Evolutionary conservation across 2,888 invertebrate genomes (phyloP).

Genomic region (Caenorhabditis becei): DNA sequence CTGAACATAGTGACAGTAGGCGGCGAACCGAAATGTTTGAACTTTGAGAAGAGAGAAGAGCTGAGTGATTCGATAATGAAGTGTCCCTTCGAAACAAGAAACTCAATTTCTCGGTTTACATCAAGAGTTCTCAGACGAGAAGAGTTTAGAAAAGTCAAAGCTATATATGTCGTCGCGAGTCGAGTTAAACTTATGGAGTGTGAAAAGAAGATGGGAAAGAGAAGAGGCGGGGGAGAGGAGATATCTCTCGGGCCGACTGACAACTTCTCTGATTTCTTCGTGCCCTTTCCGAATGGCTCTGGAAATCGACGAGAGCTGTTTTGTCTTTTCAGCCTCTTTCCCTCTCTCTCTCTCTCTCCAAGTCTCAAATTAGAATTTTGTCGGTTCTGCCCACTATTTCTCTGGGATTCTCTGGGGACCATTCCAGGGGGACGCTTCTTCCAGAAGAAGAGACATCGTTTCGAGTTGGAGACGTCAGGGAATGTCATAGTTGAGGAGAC

Average conservation of each 20-base stretch:
- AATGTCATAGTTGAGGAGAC: slow-evolving; percentile 56
- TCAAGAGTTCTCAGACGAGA: background rate
- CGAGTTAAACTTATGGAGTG: slow-evolving; percentile 39
- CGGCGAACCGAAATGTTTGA: slow-evolving; percentile 3
- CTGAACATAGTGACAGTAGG: slow-evolving; percentile 2
- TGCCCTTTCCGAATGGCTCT: slow-evolving; percentile 4
- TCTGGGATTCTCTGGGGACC: slow-evolving; percentile 41
- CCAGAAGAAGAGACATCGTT: slow-evolving; percentile 24
- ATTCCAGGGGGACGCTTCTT: background rate
- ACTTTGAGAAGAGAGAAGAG: background rate
- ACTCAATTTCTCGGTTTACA: background rate
- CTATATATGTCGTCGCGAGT: slow-evolving; percentile 9
- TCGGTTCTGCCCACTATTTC: slow-evolving; percentile 4
- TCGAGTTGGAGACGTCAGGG: slow-evolving; percentile 3
- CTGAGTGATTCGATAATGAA: slow-evolving; percentile 6
- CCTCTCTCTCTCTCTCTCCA: too few relatives aligned
- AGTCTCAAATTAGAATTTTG: slow-evolving; percentile 53
- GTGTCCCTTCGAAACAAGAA: slow-evolving; percentile 9
- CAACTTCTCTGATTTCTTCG: background rate
- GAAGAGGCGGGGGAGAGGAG: slow-evolving; percentile 6
- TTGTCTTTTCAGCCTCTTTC: slow-evolving; percentile 16
- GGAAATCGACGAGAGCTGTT: background rate
- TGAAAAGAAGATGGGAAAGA: slow-evolving; percentile 10
- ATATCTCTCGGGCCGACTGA: slow-evolving; percentile 9
- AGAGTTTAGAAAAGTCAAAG: slow-evolving; percentile 8